These are phyloP conservation scores for Squalus acanthias DNA, from an alignment of 2,797 vertebrate species.

Conservation along the genomic window DNA sequence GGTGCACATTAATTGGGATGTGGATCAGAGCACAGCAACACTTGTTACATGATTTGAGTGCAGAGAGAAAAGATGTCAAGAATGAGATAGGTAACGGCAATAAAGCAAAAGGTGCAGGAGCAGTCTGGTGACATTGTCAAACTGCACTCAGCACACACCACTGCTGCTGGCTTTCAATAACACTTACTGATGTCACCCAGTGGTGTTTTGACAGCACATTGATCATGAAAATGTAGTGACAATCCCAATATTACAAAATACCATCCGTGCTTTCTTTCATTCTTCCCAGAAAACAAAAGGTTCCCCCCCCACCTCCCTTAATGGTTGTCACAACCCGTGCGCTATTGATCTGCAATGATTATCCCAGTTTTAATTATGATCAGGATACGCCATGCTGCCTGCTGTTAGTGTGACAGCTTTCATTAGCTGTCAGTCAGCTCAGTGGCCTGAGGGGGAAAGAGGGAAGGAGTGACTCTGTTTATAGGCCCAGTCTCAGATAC, in stretches of 20 bases:
- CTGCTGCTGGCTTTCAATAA: neutral
- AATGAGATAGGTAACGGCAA: neutral
- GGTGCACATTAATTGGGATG: neutral
- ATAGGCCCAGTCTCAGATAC: neutral
- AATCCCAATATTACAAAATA: constrained; percentile 12
- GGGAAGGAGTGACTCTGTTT: constrained; percentile 9
- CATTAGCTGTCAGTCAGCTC: constrained; percentile 7
- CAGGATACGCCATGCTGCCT: neutral
- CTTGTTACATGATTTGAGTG: neutral
- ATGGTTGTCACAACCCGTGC: neutral
- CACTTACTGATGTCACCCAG: constrained; percentile 6
- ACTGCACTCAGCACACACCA: neutral
- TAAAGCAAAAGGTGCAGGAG: neutral
- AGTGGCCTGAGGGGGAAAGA: neutral
- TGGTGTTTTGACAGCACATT: neutral
- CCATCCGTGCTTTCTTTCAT: neutral
- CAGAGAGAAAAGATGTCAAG: neutral
- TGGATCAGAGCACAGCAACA: neutral
- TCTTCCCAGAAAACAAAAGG: neutral
- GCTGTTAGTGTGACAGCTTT: constrained; percentile 29
- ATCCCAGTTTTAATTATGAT: constrained; percentile 8
- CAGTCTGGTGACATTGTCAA: neutral
- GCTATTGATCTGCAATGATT: neutral
- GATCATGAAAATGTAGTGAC: neutral
- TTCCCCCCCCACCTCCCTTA: neutral